Base-by-base conservation (phyloP, 2,888 invertebrate species). In the Macrosoma leucophasiata region DNA sequence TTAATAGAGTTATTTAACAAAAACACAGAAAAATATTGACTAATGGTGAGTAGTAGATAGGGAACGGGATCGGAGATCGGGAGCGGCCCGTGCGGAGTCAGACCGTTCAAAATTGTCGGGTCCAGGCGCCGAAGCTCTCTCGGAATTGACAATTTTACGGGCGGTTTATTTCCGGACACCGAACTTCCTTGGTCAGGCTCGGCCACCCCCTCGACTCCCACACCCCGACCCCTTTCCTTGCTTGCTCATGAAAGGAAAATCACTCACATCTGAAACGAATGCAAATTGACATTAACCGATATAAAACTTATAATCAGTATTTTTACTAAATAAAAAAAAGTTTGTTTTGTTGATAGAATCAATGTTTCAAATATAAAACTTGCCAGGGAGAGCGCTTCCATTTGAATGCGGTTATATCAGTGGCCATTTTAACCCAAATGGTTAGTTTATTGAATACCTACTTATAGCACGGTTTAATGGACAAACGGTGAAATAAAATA, bases 61-160 rank as follows among this genome's bases (percentile, higher is more conserved):
- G 40, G 53, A 48, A 46, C 50, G 50, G 43, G 48, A 43, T 41
- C 49, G 38, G 33, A 41, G 49, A 36, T 39, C 24, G 33, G 39
- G 35, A 11, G 24, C 44, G 55, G 50, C 44, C 44, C 54, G 32
- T 23, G 11, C 26, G n/a, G 13, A 29, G 23, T 31, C 33, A 39
- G 37, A 33, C 46, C 38, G 38, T 67, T 71, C 69, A 64, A 66
- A 73, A 75, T 74, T 66, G 73, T 75, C 74, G 72, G 58, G 58
- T 52, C 58, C 72, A 65, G 64, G 65, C 70, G 65, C 69, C 62
- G 62, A 63, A 55, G 55, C 58, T 71, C 71, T 63, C 71, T 74
- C 74, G 86, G 85, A 88, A 88, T 88, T 88, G 88, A 76, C 88
- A 88, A 88, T 89, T 88, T 88, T 88, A 87, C 88, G 87, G 86